Conservation (phyloP, 2,888 invertebrate genomes). For the Troides aeacus region DNA sequence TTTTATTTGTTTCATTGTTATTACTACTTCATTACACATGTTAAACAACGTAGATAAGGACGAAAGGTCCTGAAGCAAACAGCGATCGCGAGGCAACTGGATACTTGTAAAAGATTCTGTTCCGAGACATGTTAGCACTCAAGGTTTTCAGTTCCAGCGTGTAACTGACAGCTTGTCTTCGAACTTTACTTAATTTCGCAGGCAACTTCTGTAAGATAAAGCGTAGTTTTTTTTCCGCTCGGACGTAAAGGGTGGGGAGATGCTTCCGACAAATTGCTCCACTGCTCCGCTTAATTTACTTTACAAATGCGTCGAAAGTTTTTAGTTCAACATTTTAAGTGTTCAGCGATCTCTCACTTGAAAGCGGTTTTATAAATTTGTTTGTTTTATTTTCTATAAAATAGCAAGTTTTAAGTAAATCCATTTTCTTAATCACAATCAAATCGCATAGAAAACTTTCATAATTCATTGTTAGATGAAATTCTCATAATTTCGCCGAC, state of each 20-base stretch:
- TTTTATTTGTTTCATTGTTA: neutral
- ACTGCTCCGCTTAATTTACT: constrained; percentile 64
- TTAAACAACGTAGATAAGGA: neutral
- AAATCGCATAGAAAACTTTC: too few species aligned
- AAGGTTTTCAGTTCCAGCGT: constrained; percentile 40
- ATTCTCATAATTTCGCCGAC: too few species aligned
- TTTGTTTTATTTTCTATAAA: constrained; percentile 5
- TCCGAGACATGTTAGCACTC: constrained; percentile 32
- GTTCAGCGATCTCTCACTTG: constrained; percentile 21
- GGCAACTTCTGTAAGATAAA: constrained; percentile 42
- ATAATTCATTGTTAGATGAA: too few species aligned
- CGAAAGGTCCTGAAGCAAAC: neutral
- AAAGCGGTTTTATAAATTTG: constrained; percentile 12
- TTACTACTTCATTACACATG: neutral
- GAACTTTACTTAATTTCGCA: constrained; percentile 55
- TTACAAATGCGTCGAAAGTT: constrained; percentile 65
- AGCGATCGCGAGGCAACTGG: neutral
- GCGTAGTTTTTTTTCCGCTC: constrained; percentile 49
- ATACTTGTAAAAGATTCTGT: constrained; percentile 20
- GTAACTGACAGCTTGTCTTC: constrained; percentile 53
- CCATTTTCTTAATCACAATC: too few species aligned
- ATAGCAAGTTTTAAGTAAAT: neutral
- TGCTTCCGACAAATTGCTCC: constrained; percentile 63
- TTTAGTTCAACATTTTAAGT: constrained; percentile 29
- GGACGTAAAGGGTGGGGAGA: constrained; percentile 52